Base-by-base conservation (phyloP, 2,888 invertebrate genomes). In the Muscina levida region DNA sequence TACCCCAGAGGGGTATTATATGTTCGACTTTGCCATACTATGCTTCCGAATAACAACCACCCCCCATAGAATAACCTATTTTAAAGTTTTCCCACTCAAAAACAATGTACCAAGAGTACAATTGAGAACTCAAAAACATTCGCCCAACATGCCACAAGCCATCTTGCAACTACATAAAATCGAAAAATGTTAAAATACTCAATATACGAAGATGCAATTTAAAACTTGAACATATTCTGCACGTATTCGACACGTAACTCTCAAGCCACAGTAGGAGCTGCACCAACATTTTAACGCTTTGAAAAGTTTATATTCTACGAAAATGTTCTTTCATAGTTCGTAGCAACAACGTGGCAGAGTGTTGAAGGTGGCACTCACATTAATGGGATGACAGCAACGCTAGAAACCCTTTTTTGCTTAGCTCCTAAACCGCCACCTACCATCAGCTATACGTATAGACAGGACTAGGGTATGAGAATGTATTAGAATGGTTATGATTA, bases 171-270 rank as follows among this genome's bases (percentile, higher is more conserved):
- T 84, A 81, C 84, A 83, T 82, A 84, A 83, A 85, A 80, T 82
- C n/a, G n/a, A n/a, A n/a, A n/a, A 84, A 84, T 85, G 84, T 84
- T 81, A 82, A 84, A 83, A 83, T 79, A 82, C 82, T 83, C 82
- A 85, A 85, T 84, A 84, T 83, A 83, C 81, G 79, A 78, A 82
- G 81, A 73, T 37, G 82, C 76, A 79, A 82, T 79, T 72, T 10
- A 22, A 24, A 24, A 24, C 13, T 53, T 22, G 5, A 53, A 1
- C 22, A 53, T 22, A 53, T 17, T 19, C 13, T 53, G 24, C 24
- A 22, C 22, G 22, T 22, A 22, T 1, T 10, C 11, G 4, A 22
- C 53, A 53, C 22, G 24, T 17, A 22, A 22, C 3, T 13, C 24
- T 22, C 22, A 53, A 53, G 13, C 53, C 24, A 48, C 19, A 15